Evolutionary conservation across 2,797 vertebrate species (phyloP), one percentile per base, ranked within the genome.

Genomic region (Gymnopithys bicolor): DNA sequence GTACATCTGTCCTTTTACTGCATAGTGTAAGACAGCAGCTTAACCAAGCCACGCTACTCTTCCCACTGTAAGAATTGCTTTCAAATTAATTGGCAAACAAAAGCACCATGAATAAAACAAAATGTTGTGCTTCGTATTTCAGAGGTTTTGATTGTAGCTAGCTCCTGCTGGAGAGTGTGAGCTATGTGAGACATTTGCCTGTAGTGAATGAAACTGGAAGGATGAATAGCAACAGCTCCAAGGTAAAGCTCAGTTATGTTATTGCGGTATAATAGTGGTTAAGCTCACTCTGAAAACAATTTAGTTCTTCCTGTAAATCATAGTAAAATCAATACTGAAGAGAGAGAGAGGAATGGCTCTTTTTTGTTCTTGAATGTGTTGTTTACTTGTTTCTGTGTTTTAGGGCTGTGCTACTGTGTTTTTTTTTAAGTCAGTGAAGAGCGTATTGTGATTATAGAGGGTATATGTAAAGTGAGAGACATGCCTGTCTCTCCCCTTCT

Each of bases 101-200:
- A 87, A 68, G 59, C 73, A 43, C 33, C 67, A 84, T 93, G 79
- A 97, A 95, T 96, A 93, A 95, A 97, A 93, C 82, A 92, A 28
- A 93, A 59, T 76, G 60, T 62, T 58, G 86, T 77, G 90, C 45
- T 86, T 95, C 14, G 0, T 76, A 19, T 96, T 97, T 96, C 93
- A 86, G 81, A 73, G 82, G 28, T 79, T 95, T 93, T 92, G 23
- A 63, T 67, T 78, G 80, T 84, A 81, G 66, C 53, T 85, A 10
- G 18, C 48, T 92, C 33, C 33, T 0, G 2, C 48, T 81, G 45
- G 11, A 66, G 79, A 37, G n/a, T 52, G 53, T 68, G 69, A 84
- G 82, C 62, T 59, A 32, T 59, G 19, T 23, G 73, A 95, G 84
- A 79, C 46, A 10, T 51, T 89, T 89, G 35, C 24, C 27, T 0